A percentile compares a stretch with the other conserved stretches of the same genome.
phyloP scores from a whole-genome alignment of 1,140 invertebrate species.

The Proales similis region DNA sequence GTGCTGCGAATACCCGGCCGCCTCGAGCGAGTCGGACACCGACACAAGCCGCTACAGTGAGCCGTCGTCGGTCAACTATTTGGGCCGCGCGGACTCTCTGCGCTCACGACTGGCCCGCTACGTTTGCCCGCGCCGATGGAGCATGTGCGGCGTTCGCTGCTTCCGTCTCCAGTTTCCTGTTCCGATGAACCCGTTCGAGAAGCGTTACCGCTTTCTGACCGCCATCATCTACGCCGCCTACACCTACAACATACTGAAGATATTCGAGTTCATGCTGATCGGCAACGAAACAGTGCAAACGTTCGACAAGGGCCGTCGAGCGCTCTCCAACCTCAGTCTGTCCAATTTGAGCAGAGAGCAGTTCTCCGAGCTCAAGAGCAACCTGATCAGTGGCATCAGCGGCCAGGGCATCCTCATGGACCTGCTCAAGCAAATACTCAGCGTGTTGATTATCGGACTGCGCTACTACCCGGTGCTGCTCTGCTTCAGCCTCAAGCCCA shows the following conservation, averaged over 20 bases:
- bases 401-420: constrained; percentile 28
- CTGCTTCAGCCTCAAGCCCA: constrained; percentile 4
- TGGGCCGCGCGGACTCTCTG: too few relatives aligned
- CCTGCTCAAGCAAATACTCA: constrained; percentile 28
- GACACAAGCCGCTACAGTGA: background rate
- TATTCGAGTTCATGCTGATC: constrained; percentile 20
- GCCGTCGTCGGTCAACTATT: too few relatives aligned
- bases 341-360: background rate
- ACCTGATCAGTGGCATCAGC: background rate
- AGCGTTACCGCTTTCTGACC: constrained; percentile 29
- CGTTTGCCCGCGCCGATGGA: background rate
- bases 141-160: constrained; percentile 12
- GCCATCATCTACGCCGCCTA: constrained; percentile 28
- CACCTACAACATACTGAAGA: constrained; percentile 33
- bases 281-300: background rate
- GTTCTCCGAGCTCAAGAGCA: background rate
- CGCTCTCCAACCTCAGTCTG: too few relatives aligned
- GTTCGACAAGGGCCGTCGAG: constrained; percentile 3
- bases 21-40: background rate
- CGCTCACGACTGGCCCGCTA: too few relatives aligned
- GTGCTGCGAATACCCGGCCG: background rate
- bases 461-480: constrained; percentile 35
- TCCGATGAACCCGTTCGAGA: constrained; percentile 35
- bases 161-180: constrained; percentile 27
- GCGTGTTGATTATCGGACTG: constrained; percentile 32